phyloP scores from a whole-genome alignment of 2,888 invertebrate species.

The Tipula lateralis region DNA sequence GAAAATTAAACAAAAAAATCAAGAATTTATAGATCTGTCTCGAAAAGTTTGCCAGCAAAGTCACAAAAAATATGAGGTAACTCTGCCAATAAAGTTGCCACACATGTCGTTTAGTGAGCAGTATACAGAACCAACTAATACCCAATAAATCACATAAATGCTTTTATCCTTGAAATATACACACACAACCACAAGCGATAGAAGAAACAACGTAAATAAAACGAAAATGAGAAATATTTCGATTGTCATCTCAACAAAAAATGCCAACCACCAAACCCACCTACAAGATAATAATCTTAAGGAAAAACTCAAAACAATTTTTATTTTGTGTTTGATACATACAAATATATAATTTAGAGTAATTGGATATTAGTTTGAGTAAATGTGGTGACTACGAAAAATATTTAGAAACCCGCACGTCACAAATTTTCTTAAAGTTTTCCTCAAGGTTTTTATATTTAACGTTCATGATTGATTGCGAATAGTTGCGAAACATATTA shows the following conservation, averaged over 20 bases:
- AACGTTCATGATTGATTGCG: neutral
- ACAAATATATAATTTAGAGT: neutral
- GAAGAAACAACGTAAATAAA: neutral
- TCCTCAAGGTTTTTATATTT: neutral
- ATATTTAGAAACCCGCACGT: neutral
- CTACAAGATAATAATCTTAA: neutral
- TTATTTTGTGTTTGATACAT: neutral
- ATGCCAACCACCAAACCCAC: neutral
- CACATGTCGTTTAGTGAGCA: neutral
- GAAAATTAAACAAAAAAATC: neutral
- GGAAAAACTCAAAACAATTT: neutral
- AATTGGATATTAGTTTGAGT: neutral
- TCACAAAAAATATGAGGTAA: neutral
- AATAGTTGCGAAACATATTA: neutral
- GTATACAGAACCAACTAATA: neutral
- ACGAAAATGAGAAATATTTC: neutral
- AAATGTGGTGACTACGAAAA: neutral
- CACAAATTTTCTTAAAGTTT: neutral
- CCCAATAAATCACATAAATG: neutral
- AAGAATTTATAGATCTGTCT: neutral
- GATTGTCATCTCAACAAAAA: neutral
- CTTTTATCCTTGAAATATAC: neutral
- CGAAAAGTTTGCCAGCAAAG: neutral
- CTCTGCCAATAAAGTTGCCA: neutral
- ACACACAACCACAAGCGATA: neutral